phyloP scores from a whole-genome alignment of 2,797 vertebrate species.

The Erpetoichthys calabaricus region DNA sequence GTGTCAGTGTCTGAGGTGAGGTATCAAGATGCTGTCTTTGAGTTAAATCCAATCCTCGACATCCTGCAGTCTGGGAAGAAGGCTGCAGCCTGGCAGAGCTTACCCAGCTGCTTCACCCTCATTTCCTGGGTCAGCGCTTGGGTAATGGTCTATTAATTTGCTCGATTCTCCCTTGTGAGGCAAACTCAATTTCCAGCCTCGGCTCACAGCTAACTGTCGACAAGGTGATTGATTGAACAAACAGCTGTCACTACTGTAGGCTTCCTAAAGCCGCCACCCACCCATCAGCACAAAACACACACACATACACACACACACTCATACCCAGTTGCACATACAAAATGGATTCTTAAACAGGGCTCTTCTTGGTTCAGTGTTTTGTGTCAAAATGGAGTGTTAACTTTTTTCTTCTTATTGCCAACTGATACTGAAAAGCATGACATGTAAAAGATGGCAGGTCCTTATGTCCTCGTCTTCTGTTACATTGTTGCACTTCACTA shows the following conservation, averaged over 20 bases:
- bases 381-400: too few relatives aligned
- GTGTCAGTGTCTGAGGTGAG: constrained; percentile 21
- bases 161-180: constrained; percentile 79
- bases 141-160: constrained; percentile 99
- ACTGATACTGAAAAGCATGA: too few relatives aligned
- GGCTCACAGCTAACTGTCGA: constrained; percentile 55
- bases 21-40: constrained; percentile 14
- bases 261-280: constrained; percentile 24
- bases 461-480: too few relatives aligned
- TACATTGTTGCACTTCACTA: too few relatives aligned
- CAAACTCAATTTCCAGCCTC: constrained; percentile 80
- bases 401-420: too few relatives aligned
- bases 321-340: background rate
- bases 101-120: constrained; percentile 55
- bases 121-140: constrained; percentile 90
- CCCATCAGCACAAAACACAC: constrained; percentile 12
- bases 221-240: constrained; percentile 92
- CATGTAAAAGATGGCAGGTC: too few relatives aligned
- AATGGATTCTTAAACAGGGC: too few relatives aligned
- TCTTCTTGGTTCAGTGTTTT: too few relatives aligned
- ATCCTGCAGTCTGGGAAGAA: constrained; percentile 8
- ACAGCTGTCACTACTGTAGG: constrained; percentile 70
- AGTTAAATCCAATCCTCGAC: constrained; percentile 9
- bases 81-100: constrained; percentile 27
- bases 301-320: constrained; percentile 9